These are phyloP conservation scores for Drosophila insularis DNA, from an alignment of 1,140 invertebrate genomes.

Conservation along the genomic window DNA sequence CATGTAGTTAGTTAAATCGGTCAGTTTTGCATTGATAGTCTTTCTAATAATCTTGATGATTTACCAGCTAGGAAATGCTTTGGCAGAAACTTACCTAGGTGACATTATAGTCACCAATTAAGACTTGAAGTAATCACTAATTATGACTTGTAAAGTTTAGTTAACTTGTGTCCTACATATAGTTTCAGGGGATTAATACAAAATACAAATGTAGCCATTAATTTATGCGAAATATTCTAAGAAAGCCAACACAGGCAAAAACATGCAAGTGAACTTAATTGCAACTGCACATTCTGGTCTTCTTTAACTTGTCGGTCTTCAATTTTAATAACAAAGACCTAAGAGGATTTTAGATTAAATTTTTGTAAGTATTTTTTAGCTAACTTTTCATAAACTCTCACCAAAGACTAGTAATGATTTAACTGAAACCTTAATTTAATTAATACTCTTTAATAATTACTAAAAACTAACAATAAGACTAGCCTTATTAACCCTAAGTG, in stretches of 20 bases:
- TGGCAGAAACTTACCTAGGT: too few species aligned
- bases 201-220: background rate
- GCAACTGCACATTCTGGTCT: too few species aligned
- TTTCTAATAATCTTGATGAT: conserved; percentile 2
- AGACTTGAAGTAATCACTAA: conserved; percentile 3
- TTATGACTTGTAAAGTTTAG: conserved; percentile 5
- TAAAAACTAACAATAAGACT: too few species aligned
- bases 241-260: background rate
- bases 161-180: background rate
- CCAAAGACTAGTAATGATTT: too few species aligned
- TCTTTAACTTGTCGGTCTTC: too few species aligned
- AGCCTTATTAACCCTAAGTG: background rate
- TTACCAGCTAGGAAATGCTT: background rate
- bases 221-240: background rate
- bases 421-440: too few species aligned
- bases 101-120: background rate
- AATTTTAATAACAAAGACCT: too few species aligned
- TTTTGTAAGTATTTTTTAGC: too few species aligned
- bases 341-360: too few species aligned
- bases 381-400: too few species aligned
- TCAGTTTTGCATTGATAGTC: conserved; percentile 2
- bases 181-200: background rate
- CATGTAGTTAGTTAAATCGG: conserved; percentile 13
- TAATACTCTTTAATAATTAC: too few species aligned
- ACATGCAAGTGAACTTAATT: too few species aligned